phyloP scores from a whole-genome alignment of 2,113 vertebrate genomes.

The Seriola quinqueradiata region DNA sequence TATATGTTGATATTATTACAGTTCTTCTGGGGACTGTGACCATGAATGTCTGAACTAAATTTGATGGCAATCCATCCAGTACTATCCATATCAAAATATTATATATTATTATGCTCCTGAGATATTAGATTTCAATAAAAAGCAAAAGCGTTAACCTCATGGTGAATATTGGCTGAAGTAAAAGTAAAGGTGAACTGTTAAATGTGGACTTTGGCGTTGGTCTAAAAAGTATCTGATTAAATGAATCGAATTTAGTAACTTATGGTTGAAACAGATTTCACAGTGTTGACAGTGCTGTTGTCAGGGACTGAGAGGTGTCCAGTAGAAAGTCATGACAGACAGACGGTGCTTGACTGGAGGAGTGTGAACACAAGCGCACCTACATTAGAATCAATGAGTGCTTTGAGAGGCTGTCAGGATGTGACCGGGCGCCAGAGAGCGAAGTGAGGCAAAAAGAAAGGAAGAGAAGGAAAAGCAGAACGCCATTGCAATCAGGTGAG shows the following conservation, averaged over 20 bases:
- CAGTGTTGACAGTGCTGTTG: neutral
- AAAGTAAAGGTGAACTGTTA: neutral
- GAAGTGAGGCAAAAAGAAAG: constrained; percentile 1
- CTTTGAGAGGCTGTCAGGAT: constrained; percentile 46
- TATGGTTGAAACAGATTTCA: neutral
- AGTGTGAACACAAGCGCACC: neutral
- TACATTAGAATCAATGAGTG: constrained; percentile 16
- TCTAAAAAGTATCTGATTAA: neutral
- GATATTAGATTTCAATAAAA: no score
- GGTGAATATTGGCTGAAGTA: neutral
- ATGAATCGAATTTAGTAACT: no score
- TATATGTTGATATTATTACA: no score
- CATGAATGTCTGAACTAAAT: no score
- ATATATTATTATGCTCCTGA: no score
- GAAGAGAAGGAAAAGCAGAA: constrained; percentile 10
- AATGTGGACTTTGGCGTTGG: neutral
- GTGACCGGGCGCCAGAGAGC: constrained; percentile 6
- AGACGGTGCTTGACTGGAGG: neutral
- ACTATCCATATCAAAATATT: no score
- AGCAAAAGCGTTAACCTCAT: neutral
- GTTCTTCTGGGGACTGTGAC: no score
- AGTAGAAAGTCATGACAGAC: neutral
- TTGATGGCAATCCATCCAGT: no score
- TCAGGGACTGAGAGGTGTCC: neutral
- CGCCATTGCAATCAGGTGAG: constrained; percentile 46